Base-by-base conservation (phyloP, 1,140 invertebrate species). In the Diabrotica virgifera region DNA sequence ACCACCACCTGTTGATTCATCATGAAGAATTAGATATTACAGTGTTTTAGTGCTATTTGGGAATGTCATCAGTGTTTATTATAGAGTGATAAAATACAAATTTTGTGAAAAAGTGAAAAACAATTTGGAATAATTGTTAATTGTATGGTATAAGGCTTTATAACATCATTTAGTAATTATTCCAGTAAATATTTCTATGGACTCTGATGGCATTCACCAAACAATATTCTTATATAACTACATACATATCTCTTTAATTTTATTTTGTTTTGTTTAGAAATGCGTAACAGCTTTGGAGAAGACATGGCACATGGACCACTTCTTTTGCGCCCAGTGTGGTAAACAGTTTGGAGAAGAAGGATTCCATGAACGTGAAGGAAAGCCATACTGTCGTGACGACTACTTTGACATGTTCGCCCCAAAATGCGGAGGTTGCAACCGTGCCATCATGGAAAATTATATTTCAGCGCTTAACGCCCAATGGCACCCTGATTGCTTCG, bases 401-500 rank as follows among this genome's bases (percentile, higher is more conserved):
- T 99, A 98, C 82, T 97, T 98, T 77, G 93, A 96, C 74, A 95
- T 97, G 90, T 99, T 99, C 81, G 97, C 97, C 2, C 96, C 97
- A 0, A 99, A 99, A 80, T 99, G 97, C 82, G 96, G 95, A 12
- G 95, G 96, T 13, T 99, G 98, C 84, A 91, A 89, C 72, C 88
- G 93, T 40, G 93, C 98, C 55, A 99, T 99, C 72, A 97, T 96
- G 87, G 96, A 98, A 79, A 99, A 99, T 81, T 99, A 98, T 79
- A 98, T 99, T 76, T 97, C 96, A 2, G 97, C 97, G 10, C 82
- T 99, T 54, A 98, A 97, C 79, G 88, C 90, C 63, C 96, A 99
- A 79, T 99, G 97, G 97, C 98, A 99, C 85, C 94, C 96, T 9
- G 94, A 98, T 78, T 99, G 98, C 81, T 99, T 99, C 84, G 96